Evolutionary conservation across 2,113 vertebrate species (phyloP).

Genomic region (Syrrhaptes paradoxus): DNA sequence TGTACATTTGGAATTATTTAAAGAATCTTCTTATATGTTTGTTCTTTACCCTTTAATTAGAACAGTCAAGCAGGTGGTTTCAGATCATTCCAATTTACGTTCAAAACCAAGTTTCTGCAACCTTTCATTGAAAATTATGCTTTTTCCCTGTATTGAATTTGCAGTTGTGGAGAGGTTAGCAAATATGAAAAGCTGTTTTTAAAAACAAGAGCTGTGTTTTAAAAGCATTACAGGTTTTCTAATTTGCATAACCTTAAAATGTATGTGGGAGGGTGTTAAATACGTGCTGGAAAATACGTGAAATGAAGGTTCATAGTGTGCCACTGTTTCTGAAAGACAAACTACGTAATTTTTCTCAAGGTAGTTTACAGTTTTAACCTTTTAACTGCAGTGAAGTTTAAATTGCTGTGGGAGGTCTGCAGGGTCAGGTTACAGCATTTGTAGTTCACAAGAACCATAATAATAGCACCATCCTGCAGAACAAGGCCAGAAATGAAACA

Average conservation of each 20-base stretch:
- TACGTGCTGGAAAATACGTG: neutral
- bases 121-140: neutral
- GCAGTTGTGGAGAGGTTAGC: neutral
- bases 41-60: neutral
- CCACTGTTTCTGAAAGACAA: neutral
- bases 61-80: neutral
- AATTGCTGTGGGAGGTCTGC: neutral
- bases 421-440: neutral
- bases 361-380: neutral
- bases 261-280: conserved; percentile 22
- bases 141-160: neutral
- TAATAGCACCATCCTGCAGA: neutral
- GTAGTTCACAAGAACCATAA: neutral
- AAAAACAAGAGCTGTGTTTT: neutral
- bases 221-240: neutral
- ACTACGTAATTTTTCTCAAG: neutral
- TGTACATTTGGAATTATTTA: neutral
- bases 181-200: neutral
- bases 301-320: neutral
- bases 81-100: neutral
- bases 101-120: neutral
- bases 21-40: neutral
- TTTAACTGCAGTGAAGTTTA: neutral
- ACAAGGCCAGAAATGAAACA: neutral
- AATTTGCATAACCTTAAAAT: conserved; percentile 28